Conservation (phyloP, 1,140 invertebrate species). For the Drosophila subpulchrella region DNA sequence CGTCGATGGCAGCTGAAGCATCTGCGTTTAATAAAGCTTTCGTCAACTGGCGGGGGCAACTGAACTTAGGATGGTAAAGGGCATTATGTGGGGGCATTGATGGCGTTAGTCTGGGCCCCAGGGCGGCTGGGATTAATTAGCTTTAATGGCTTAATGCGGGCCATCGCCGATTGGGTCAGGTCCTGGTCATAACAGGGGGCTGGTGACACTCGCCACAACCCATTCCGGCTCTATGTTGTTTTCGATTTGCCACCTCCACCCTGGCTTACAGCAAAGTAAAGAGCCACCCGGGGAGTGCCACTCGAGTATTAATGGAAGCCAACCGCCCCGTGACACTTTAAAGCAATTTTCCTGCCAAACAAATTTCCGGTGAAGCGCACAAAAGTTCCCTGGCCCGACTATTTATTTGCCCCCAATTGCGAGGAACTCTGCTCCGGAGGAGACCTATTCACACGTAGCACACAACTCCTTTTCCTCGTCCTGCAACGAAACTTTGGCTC, state of each 20-base stretch:
- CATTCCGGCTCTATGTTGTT: conserved; percentile 14
- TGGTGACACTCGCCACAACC: conserved; percentile 8
- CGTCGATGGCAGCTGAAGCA: conserved; percentile 33
- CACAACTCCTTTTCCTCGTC: conserved; percentile 37
- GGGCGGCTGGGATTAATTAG: conserved; percentile 59
- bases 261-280: conserved; percentile 2
- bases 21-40: conserved; percentile 64
- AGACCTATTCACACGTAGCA: conserved; percentile 70
- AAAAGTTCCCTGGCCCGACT: conserved; percentile 52
- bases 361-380: conserved; percentile 62
- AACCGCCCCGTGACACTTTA: conserved; percentile 48
- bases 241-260: conserved; percentile 33
- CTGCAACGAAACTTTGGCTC: conserved; percentile 70
- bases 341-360: conserved; percentile 62
- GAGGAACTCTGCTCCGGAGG: conserved; percentile 16
- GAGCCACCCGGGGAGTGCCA: conserved; percentile 6
- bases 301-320: conserved; percentile 58
- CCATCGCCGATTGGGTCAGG: conserved; percentile 22
- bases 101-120: conserved; percentile 4
- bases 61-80: conserved; percentile 6
- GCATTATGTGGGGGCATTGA: conserved; percentile 1
- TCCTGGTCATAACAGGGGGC: conserved; percentile 26
- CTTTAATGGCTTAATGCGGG: conserved; percentile 73
- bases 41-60: conserved; percentile 15
- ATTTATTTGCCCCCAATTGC: conserved; percentile 79